Base-by-base conservation (phyloP, 2,797 vertebrate genomes). In the Ceryle rudis region DNA sequence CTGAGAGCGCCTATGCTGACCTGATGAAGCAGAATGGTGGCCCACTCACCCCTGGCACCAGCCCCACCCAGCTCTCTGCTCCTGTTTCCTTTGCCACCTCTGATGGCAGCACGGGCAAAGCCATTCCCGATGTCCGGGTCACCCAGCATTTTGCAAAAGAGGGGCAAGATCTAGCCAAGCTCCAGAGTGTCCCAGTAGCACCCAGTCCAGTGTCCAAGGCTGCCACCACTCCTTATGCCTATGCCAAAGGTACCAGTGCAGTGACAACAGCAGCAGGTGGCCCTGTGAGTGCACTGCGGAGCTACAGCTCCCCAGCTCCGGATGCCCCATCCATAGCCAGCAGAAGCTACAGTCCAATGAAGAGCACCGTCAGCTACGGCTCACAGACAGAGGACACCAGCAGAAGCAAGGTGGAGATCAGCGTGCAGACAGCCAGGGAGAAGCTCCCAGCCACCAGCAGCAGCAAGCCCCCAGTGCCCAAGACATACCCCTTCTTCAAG, bases 111-210 rank as follows among this genome's bases (percentile, higher is more conserved):
- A 96, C 98, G 0, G 96, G 98, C 94, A 98, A 98, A 87, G 98
- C 98, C 90, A 98, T 99, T 89, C 98, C 99, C 0, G 99, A 99
- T n/a, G 99, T 99, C 52, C 98, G 98, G 44, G 99, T 99, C 84
- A 99, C 99, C 69, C 99, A 99, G 95, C 99, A 99, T 97, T 98
- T 99, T 95, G 98, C 98, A n/a, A 99, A 99, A 98, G 99, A 99
- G 97, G 98, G 98, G 37, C 99, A 99, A 95, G 98, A 99, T 39
- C 95, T 98, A 69, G 98, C 98, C 95, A 99, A 98, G 97, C 98
- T 98, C 70, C 99, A 99, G 92, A 98, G 98, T 95, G 89, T 98
- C 79, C 98, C 99, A 3, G 97, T 98, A 93, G 98, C 97, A 4
- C 98, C 99, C 77, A 97, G 98, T 96, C 77, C 97, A 5, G 96